A percentile compares a stretch with the other conserved stretches of the same genome.
phyloP scores from a whole-genome alignment of 2,888 invertebrate species.

The Lagria hirta region DNA sequence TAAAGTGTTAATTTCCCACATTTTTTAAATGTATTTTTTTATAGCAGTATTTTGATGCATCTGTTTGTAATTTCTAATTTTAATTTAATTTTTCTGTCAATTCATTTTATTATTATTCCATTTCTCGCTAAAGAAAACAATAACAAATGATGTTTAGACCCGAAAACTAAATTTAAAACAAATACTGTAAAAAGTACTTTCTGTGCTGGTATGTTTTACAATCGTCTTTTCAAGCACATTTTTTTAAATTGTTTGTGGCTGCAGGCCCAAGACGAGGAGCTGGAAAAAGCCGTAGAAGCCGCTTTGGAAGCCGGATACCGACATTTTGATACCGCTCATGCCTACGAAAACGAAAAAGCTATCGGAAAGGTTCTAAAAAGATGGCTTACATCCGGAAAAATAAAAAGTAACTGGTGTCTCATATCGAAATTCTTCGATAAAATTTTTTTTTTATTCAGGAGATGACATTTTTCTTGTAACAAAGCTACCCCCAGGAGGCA shows the following conservation, averaged over 20 bases:
- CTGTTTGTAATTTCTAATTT: too few relatives aligned
- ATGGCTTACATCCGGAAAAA: conserved; percentile 68
- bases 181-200: too few relatives aligned
- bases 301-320: conserved; percentile 79
- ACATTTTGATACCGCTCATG: conserved; percentile 79
- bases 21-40: conserved; percentile 1
- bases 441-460: conserved; percentile 49
- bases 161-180: too few relatives aligned
- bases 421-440: too few relatives aligned
- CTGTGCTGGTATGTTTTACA: too few relatives aligned
- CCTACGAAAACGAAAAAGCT: conserved; percentile 74
- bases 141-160: too few relatives aligned
- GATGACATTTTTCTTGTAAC: conserved; percentile 84
- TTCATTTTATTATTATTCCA: too few relatives aligned
- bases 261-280: conserved; percentile 64
- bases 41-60: conserved; percentile 1
- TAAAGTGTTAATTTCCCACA: too few relatives aligned
- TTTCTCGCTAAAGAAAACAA: too few relatives aligned
- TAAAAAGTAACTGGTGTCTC: conserved; percentile 43
- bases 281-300: conserved; percentile 66
- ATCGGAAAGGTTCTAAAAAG: conserved; percentile 73
- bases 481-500: conserved; percentile 71
- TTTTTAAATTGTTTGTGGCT: conserved; percentile 6
- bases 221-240: too few relatives aligned
- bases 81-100: too few relatives aligned